These are phyloP conservation scores for Meghimatium bilineatum DNA, from an alignment of 2,888 invertebrate genomes.

Conservation along the genomic window DNA sequence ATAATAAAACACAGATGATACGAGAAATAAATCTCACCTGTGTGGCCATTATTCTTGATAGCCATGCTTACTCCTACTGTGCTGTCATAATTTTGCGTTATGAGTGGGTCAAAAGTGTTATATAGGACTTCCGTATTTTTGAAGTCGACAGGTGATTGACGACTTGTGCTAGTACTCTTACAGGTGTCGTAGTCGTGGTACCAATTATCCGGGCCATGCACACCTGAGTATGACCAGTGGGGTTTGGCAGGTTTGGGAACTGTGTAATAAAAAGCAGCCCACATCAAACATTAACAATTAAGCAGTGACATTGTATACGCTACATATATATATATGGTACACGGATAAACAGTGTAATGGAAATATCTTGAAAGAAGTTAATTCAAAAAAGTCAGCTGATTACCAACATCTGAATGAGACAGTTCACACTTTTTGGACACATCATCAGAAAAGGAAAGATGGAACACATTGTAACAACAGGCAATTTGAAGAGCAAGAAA, in stretches of 20 bases:
- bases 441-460: no score
- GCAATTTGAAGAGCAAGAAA: no score
- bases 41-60: conserved; percentile 40
- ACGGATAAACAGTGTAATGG: no score
- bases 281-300: no score
- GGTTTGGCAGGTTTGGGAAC: background rate
- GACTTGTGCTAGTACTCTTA: background rate
- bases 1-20: background rate
- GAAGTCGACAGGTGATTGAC: conserved; percentile 45
- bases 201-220: conserved; percentile 14
- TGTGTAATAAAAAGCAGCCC: background rate
- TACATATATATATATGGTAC: background rate
- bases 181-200: background rate
- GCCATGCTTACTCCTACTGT: background rate
- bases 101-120: background rate
- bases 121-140: background rate
- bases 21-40: background rate
- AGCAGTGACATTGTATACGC: no score
- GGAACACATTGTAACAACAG: no score
- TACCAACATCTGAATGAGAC: no score
- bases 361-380: no score
- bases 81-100: background rate
- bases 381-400: no score
- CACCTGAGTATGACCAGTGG: conserved; percentile 19
- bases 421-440: no score